Percentiles rank a stretch among this genome's conserved stretches.
phyloP scores from a whole-genome alignment of 1,140 invertebrate genomes.

The Apis laboriosa region DNA sequence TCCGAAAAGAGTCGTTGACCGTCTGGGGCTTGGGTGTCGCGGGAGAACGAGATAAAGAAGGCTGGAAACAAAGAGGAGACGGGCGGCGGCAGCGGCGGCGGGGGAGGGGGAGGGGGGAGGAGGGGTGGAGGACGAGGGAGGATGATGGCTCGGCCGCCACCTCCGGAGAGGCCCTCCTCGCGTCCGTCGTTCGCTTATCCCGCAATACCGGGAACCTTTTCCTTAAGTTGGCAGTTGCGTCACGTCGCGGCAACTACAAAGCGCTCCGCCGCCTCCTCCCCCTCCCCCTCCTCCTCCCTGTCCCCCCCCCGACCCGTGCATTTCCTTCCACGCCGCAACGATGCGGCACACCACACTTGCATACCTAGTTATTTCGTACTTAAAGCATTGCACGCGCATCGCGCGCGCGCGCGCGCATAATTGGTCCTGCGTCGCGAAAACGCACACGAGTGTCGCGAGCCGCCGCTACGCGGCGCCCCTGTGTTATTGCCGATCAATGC shows the following conservation, averaged over 20 bases:
- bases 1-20: constrained; percentile 77
- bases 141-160: constrained; percentile 36
- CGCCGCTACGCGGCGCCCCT: not conserved
- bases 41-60: not conserved
- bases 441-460: not conserved
- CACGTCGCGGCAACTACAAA: constrained; percentile 80
- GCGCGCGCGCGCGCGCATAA: constrained; percentile 21
- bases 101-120: constrained; percentile 5
- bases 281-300: constrained; percentile 11
- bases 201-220: constrained; percentile 76
- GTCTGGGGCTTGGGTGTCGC: constrained; percentile 58
- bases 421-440: constrained; percentile 16
- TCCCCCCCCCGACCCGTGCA: not conserved
- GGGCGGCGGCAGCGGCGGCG: no score
- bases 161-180: constrained; percentile 4
- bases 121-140: constrained; percentile 55
- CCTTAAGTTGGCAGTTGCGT: constrained; percentile 76
- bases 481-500: not conserved
- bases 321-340: constrained; percentile 30
- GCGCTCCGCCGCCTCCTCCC: constrained; percentile 55
- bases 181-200: constrained; percentile 37
- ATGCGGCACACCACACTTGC: constrained; percentile 68
- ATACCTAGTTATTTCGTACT: constrained; percentile 72
- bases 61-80: not conserved
- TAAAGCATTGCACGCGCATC: constrained; percentile 34